Evolutionary conservation across 2,888 invertebrate species (phyloP).

Genomic region (Callimorpha dominula): DNA sequence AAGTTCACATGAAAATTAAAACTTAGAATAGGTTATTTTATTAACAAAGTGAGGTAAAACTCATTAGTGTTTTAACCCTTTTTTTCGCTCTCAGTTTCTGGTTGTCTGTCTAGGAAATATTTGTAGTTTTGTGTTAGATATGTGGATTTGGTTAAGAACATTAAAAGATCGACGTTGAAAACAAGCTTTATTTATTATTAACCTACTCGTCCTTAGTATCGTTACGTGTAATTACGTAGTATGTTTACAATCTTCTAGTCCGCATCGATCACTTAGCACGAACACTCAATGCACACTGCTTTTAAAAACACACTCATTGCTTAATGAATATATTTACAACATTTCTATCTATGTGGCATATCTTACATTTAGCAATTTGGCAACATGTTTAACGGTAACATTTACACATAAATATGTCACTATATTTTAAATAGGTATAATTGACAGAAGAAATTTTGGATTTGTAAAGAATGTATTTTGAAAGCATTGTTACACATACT

Average conservation of each 20-base stretch:
- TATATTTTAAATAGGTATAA: constrained; percentile 71
- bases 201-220: constrained; percentile 73
- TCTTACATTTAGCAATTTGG: constrained; percentile 82
- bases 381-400: constrained; percentile 81
- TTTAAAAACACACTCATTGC: constrained; percentile 75
- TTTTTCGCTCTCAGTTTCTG: too few relatives aligned
- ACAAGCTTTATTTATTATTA: constrained; percentile 84
- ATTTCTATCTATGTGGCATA: constrained; percentile 75
- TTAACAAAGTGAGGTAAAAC: too few relatives aligned
- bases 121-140: too few relatives aligned
- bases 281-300: constrained; percentile 73
- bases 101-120: too few relatives aligned
- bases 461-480: constrained; percentile 28
- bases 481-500: constrained; percentile 14
- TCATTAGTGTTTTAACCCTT: too few relatives aligned
- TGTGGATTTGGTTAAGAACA: constrained; percentile 22
- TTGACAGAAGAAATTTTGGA: constrained; percentile 79
- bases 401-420: constrained; percentile 68
- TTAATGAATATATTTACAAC: constrained; percentile 82
- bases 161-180: constrained; percentile 71
- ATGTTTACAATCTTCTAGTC: constrained; percentile 64
- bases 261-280: constrained; percentile 55
- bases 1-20: too few relatives aligned
- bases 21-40: too few relatives aligned
- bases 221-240: constrained; percentile 70